A percentile compares a stretch with the other conserved stretches of the same genome.
phyloP scores from a whole-genome alignment of 1,140 invertebrate genomes.

The Cydia strobilella region DNA sequence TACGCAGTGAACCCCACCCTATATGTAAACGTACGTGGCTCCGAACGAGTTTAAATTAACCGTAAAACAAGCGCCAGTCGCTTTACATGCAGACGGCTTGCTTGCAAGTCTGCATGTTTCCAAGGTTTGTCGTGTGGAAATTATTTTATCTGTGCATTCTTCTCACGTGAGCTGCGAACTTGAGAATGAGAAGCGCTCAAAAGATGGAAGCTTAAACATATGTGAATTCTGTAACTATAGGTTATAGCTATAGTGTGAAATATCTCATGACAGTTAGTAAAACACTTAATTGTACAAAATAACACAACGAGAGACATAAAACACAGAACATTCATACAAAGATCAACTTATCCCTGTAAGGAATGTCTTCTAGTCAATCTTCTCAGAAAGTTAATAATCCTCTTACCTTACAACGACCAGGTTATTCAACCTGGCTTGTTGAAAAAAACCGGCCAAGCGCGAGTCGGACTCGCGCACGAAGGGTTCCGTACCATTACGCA shows the following conservation, averaged over 20 bases:
- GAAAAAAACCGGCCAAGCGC: no score
- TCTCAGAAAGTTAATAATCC: no score
- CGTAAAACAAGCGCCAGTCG: conserved; percentile 7
- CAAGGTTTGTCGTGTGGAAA: neutral
- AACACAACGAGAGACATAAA: no score
- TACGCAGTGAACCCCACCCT: neutral
- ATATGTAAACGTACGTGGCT: conserved; percentile 26
- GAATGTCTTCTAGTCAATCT: no score
- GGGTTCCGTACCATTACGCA: no score
- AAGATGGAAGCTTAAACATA: neutral
- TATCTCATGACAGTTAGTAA: neutral
- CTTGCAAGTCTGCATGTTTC: neutral
- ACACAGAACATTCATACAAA: no score
- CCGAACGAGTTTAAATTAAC: conserved; percentile 26
- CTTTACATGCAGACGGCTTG: conserved; percentile 26
- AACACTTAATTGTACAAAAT: no score
- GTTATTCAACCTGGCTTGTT: no score
- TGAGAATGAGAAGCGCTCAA: neutral
- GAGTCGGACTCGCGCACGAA: no score
- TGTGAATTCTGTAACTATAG: neutral
- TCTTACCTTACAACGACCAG: no score
- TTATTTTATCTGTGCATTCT: conserved; percentile 18
- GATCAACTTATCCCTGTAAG: no score
- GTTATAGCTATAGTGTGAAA: neutral
- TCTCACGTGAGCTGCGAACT: neutral